Evolutionary conservation across 2,113 vertebrate species (phyloP), one percentile per base, ranked within the genome.

Genomic region (Hirundichthys speculiger): DNA sequence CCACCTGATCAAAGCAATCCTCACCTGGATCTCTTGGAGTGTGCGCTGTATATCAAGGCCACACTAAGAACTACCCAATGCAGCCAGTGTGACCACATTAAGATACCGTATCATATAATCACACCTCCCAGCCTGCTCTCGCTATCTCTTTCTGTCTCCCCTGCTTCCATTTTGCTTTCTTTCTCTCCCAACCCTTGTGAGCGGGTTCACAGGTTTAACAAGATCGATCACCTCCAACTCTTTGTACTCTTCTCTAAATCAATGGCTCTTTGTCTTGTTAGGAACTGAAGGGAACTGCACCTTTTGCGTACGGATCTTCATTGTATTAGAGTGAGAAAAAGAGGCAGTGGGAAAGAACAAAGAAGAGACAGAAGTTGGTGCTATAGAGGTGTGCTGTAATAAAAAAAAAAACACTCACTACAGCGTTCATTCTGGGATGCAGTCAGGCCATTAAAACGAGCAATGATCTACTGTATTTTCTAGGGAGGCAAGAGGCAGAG

Each of bases 181-280:
- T 53, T 63, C 42, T 68, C 75, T 47, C 75, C 62, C 46, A 51
- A 18, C 13, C 43, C 63, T 59, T 38, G 52, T 34, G 54, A 72
- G 69, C 43, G 74, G 82, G 83, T 88, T 78, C 57, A 42, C 20
- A 2, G 76, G 81, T 74, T 88, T 86, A 80, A 84, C 67, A 69
- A 54, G 69, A 89, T 90, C 79, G 65, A 90, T 91, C 68, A 59
- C 76, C 30, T 68, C 80, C 55, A 85, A 82, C 86, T 83, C 84
- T 70, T 77, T 78, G 73, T 86, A 76, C 78, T 82, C 67, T 38
- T 69, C 72, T 54, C 67, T 73, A 77, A 88, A 88, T 91, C 88
- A 87, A 89, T 90, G 83, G 53, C 61, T 82, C 60, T 79, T 81
- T 86, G 80, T 84, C 78, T 84, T n/a, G 24, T 86, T 86, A 82